A percentile compares a stretch with the other conserved stretches of the same genome.
phyloP scores from a whole-genome alignment of 2,113 vertebrate species.

The Haemorhous mexicanus region DNA sequence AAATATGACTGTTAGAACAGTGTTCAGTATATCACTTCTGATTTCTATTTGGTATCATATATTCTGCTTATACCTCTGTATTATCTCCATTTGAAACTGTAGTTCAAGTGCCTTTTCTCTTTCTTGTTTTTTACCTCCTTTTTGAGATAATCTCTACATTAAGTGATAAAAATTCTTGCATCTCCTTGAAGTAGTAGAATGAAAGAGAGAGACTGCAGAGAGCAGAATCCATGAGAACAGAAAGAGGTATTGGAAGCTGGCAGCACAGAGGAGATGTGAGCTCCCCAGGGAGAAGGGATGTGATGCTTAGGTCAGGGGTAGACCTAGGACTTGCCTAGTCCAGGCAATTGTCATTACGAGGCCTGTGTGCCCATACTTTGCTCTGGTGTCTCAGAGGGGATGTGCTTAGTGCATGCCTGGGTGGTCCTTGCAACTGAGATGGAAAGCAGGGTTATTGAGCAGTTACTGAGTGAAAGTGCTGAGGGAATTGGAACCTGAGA shows the following conservation, averaged over 20 bases:
- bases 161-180: not conserved
- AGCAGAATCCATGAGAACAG: not conserved
- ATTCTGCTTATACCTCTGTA: not conserved
- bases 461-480: not conserved
- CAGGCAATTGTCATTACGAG: not conserved
- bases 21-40: not conserved
- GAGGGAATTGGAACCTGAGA: not conserved
- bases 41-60: not conserved
- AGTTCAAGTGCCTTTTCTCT: not conserved
- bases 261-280: not conserved
- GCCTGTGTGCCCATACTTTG: not conserved
- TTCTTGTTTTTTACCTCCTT: not conserved
- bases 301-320: not conserved
- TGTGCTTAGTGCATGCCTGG: not conserved
- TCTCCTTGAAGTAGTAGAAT: not conserved
- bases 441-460: not conserved
- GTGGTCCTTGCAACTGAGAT: fast-evolving
- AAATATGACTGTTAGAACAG: not conserved
- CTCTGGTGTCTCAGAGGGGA: not conserved
- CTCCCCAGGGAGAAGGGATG: not conserved
- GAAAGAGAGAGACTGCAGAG: not conserved
- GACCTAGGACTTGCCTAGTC: not conserved
- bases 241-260: not conserved
- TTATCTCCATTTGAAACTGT: not conserved
- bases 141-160: not conserved